Evolutionary conservation across 1,140 invertebrate genomes (phyloP), one percentile per base, ranked within the genome.

Genomic region (Neelides sp.): DNA sequence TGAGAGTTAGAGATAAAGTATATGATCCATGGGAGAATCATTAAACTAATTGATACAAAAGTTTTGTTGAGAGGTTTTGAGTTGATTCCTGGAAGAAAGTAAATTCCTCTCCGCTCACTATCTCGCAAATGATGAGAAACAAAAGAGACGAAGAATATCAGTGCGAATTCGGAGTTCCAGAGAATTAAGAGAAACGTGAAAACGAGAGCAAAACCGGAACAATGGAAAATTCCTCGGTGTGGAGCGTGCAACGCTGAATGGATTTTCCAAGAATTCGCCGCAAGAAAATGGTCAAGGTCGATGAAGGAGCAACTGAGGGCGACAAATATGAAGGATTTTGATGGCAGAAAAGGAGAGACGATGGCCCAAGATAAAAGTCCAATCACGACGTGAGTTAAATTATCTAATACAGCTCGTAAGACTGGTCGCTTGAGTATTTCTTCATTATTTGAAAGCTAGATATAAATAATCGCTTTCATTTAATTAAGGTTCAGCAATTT

Each of bases 261-360:
- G 1, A 55, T 4, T 19, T 10, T 26, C n/a, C 50, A 27, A 43
- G 48, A 57, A 34, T 36, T 35, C 15, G 55, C 58, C 4, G 52
- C 54, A 19, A 60, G 35, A 26, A 60, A 57, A 35, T 60, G 58
- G 37, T 60, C 58, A n/a, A 60, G 3, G 39, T 60, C 58, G 46
- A 60, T 60, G 10, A 60, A 4, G 17, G 54, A 54, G n/a, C 54
- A 39, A 5, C 53, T 24, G 10, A 60, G 2, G 12, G 42, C 32
- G 7, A 57, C 52, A 4, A 26, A 8, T 1, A 57, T 10, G 2
- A 50, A 13, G 19, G 52, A 48, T 20, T 2, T 30, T 0, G 36
- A 23, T 7, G 45, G 22, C 3, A 20, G 13, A 20, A 22, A 47
- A 19, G 30, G 28, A 13, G 46, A 26, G 4, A 60, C 26, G 12